Evolutionary conservation across 1,140 invertebrate genomes (phyloP).

Genomic region (Trigoniulus corallinus): DNA sequence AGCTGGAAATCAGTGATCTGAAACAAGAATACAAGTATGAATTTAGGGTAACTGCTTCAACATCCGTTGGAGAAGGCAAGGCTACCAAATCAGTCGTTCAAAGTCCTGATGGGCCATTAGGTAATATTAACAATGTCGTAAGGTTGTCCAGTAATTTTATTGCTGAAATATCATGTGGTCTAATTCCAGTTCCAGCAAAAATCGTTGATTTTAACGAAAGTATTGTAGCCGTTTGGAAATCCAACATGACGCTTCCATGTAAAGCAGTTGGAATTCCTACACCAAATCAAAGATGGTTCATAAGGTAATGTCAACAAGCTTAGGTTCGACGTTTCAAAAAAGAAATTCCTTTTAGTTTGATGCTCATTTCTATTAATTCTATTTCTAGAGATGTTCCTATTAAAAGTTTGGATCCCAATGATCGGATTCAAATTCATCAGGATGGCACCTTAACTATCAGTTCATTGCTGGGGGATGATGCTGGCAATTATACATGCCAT

Average conservation of each 20-base stretch:
- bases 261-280: constrained; percentile 50
- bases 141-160: not conserved
- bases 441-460: constrained; percentile 26
- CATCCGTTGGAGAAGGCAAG: constrained; percentile 80
- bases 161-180: not conserved
- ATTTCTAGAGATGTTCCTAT: not conserved
- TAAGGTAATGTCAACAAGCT: not conserved
- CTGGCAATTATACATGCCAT: constrained; percentile 29
- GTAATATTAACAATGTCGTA: constrained; percentile 1
- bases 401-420: not conserved
- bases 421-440: constrained; percentile 13
- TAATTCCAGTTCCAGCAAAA: constrained; percentile 7
- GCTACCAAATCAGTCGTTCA: constrained; percentile 66
- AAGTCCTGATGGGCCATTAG: constrained; percentile 37
- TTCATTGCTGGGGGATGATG: constrained; percentile 21
- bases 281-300: constrained; percentile 41
- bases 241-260: constrained; percentile 57
- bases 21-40: constrained; percentile 66
- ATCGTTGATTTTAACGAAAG: constrained; percentile 36
- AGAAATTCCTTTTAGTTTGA: not conserved
- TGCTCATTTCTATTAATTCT: too few species aligned
- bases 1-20: constrained; percentile 63
- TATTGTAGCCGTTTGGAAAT: constrained; percentile 58
- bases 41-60: constrained; percentile 88
- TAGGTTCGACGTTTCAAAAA: not conserved